A percentile compares a stretch with the other conserved stretches of the same genome.
Evolutionary conservation across 1,140 invertebrate genomes (phyloP).

Genomic region (Akabosia matsudoensis): DNA sequence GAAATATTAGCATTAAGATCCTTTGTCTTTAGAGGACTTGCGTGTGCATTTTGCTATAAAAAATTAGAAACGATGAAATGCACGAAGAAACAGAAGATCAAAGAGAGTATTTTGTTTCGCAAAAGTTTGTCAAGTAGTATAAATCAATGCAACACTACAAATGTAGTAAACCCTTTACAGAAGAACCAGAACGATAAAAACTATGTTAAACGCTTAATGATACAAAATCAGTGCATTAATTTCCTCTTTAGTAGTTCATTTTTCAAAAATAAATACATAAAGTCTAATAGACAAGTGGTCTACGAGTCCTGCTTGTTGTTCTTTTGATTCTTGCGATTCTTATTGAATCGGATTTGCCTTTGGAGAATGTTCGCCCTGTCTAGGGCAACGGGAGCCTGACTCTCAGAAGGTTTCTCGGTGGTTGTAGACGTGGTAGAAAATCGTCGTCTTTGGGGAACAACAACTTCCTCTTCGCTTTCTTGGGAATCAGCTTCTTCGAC

Average conservation of each 20-base stretch:
- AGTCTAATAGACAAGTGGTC: not conserved
- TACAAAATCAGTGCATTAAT: no score
- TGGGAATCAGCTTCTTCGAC: not conserved
- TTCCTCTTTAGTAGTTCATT: not conserved
- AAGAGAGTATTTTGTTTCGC: no score
- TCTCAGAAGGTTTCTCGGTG: not conserved
- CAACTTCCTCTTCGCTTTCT: not conserved
- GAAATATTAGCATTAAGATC: no score
- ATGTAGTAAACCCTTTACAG: no score
- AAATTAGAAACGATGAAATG: no score
- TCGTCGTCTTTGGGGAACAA: not conserved
- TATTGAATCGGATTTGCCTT: not conserved
- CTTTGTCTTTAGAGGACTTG: no score
- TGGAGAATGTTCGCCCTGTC: conserved; percentile 17
- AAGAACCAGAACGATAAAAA: no score
- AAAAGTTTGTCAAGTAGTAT: no score
- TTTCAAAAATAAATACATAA: not conserved
- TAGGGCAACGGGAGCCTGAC: not conserved
- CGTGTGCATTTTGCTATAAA: no score
- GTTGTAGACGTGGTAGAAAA: not conserved
- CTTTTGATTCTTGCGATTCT: conserved; percentile 2
- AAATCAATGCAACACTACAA: no score
- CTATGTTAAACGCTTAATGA: no score
- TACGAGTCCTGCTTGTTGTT: not conserved
- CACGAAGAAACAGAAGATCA: no score